Evolutionary conservation across 2,888 invertebrate genomes (phyloP), one percentile per base, ranked within the genome.

Genomic region (Agapostemon virescens): DNA sequence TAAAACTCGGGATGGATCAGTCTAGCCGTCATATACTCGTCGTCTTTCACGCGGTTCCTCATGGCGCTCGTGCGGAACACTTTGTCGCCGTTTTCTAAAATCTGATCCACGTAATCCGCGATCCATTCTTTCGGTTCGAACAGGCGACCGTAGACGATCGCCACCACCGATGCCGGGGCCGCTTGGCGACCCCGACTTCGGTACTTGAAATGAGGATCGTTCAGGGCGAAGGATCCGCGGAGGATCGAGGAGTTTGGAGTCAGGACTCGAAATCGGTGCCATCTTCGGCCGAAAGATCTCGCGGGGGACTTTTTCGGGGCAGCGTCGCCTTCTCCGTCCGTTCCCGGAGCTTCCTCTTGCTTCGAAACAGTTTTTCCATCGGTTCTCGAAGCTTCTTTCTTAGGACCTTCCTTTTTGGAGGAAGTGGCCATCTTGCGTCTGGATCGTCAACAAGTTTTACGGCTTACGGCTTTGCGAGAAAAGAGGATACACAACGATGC

Each of bases 1-100:
- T 88, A 90, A 78, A 92, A 92, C 52, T 92, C 92, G 0, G 90
- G 88, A 52, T 86, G 81, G 9, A 92, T 82, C 42, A 89, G 74
- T 11, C 42, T 84, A 0, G 90, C 70, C 11, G 82, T 88, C 84
- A 91, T 84, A 73, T 90, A 90, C 7, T 82, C 79, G 63, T 86
- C 85, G 0, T 86, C 84, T 4, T 76, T 85, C 0, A 90, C 64
- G 3, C 79, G 86, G 45, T 85, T 87, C 26, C 85, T 86, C 33
- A 82, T 74, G 23, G 84, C 74, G 52, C 91, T 92, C 6, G 83
- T 69, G 3, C 90, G 88, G 38, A 87, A 91, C 2, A 92, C 79
- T 20, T 88, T 89, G 71, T 92, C 92, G 5, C 89, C 92, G 69
- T 87, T 80, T 5, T 91, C 87, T 13, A 92, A 79, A 5, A 89